Base-by-base conservation (phyloP, 1,140 invertebrate genomes). In the Globodera rostochiensis region DNA sequence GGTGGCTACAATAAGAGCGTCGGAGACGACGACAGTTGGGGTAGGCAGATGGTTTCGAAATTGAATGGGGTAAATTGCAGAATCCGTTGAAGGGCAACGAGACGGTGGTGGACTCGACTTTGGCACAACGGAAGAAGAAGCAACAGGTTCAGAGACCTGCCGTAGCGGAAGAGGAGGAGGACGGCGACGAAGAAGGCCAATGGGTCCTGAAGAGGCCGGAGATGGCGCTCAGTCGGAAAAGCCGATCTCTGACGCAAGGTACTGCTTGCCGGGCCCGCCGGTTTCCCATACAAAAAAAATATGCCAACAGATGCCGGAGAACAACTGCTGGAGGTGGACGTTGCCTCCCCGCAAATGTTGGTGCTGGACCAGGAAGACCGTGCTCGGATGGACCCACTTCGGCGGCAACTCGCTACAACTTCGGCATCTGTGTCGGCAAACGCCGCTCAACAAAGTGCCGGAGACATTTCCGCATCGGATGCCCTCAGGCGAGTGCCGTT, bases 281-380 rank as follows among this genome's bases (percentile, higher is more conserved):
- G 36, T 2, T 36, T 36, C 36, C 36, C 36, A 9, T 69, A 25
- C 67, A 15, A 15, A 9, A 53, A 53, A 70, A 13, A 6, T 69
- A 21, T 7, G 9, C 36, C 11, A 70, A 45, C 11, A 15, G 67
- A 8, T 9, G 9, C n/a, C n/a, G 21, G 21, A 70, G 67, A 70
- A 9, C 67, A 69, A 36, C 69, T 19, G 66, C 4, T 78, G 70
- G 77, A 78, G 46, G 77, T 78, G 46, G 77, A 78, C 25, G 77
- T 78, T 5, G 77, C 77, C 13, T 78, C 60, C 6, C 77, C 60
- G 11, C 77, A 78, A 46, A 78, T 78, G 77, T 64, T 78, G 66
- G 77, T 78, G 11, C 66, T 78, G 50, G 77, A 78, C 57, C 50
- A 47, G 4, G 77, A 78, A n/a, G 77, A 78, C 66, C 70, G 50